Evolutionary conservation across 2,113 vertebrate genomes (phyloP).

Genomic region (Elephantulus edwardii): DNA sequence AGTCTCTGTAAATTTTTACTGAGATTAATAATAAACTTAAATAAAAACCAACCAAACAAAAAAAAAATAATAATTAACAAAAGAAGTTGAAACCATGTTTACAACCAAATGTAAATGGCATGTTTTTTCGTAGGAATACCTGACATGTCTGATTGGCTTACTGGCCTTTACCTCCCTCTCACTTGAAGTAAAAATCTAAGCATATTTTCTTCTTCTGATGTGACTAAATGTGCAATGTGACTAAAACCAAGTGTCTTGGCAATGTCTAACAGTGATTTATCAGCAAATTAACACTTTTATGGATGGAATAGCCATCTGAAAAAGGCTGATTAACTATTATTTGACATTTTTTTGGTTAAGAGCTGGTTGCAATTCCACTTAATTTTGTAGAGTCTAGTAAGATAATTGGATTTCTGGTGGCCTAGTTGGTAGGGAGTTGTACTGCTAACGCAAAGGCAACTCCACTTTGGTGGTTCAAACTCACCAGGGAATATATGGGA

Average conservation of each 20-base stretch:
- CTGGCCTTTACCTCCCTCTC: neutral
- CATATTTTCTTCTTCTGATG: neutral
- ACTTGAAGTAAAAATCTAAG: neutral
- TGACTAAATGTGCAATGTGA: too few species aligned
- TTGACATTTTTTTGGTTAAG: neutral
- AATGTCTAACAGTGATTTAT: neutral
- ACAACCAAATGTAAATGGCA: neutral
- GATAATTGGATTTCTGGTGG: too few species aligned
- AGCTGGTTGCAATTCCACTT: neutral
- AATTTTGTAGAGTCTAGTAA: neutral
- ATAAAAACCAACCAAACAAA: too few species aligned
- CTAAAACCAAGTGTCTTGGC: neutral
- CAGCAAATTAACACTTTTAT: neutral
- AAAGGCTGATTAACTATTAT: neutral
- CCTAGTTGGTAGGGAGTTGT: too few species aligned
- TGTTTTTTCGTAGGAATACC: conserved; percentile 8
- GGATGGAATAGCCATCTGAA: neutral
- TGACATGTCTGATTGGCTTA: neutral
- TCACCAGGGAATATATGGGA: too few species aligned
- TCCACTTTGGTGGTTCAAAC: too few species aligned
- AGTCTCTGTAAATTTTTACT: too few species aligned
- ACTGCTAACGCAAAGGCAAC: too few species aligned
- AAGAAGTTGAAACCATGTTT: neutral
- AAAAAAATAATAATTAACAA: too few species aligned
- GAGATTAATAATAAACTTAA: too few species aligned